Evolutionary conservation across 1,140 invertebrate genomes (phyloP), one percentile per base, ranked within the genome.

Genomic region (Drosophila eugracilis): DNA sequence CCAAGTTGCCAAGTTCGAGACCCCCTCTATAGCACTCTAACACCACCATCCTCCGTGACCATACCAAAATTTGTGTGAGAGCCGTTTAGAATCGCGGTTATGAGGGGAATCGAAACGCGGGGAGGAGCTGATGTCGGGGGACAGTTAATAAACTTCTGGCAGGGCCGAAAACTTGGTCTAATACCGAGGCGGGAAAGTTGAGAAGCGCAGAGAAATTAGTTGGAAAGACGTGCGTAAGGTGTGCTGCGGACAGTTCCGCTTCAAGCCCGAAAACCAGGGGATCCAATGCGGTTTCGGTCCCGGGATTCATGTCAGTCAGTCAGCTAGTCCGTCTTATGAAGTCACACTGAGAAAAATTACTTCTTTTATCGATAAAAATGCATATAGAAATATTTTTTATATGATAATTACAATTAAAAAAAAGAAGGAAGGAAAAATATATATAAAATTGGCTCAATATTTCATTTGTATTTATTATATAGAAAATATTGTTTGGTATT

Each of bases 201-300:
- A 81, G 78, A 37, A 77, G 74, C 70, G 74, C 69, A 53, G 69
- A 75, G 74, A 83, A 83, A 83, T 83, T 78, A 78, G 79, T 78
- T 84, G 45, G 78, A 70, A 78, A 84, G 78, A 83, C 78, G 78
- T 84, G 78, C 78, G 78, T 84, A 71, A 84, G 78, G 78, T 83
- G 79, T 84, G 78, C 42, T 74, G 48, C 53, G 62, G 70, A 70
- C 79, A 81, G 67, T 73, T 77, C 26, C 53, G 55, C 45, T 39
- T 53, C 30, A 44, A 30, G 32, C 60, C 65, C 17, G 22, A 39
- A 36, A 67, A 67, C 37, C 21, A 65, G 45, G 60, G 60, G 54
- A 65, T 65, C 60, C 44, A 50, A 49, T 52, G 63, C 12, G 63
- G 63, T 32, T 32, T 41, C 44, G 21, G 21, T 42, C 36, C 26